Evolutionary conservation across 2,113 vertebrate species (phyloP), one percentile per base, ranked within the genome.

Genomic region (Collichthys lucidus): DNA sequence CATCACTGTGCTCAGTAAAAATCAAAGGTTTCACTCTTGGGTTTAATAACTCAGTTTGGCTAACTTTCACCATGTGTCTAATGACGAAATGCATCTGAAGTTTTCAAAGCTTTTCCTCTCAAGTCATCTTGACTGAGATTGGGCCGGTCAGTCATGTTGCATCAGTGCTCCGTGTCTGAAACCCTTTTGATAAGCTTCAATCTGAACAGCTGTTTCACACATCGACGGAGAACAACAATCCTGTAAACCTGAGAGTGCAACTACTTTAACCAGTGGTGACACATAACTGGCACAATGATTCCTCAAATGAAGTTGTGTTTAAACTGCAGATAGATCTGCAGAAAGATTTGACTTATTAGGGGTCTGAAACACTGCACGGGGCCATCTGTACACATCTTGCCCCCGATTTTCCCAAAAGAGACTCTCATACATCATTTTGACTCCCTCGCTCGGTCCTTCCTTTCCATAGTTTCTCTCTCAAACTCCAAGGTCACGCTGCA

Each of bases 401-500:
- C 56, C 66, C 11, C 14, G 4, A 1, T 65, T 63, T 71, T 77
- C 44, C 77, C 63, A 63, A 19, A 64, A 64, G 55, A 80, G 83
- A 72, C 71, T 77, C 73, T 77, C 77, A 35, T n/a, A 26, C 49
- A 83, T 87, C 61, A 42, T 73, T 44, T 29, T 14, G 69, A 77
- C 61, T 62, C 46, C 49, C 57, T 73, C 2, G 1, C 49, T 62
- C 22, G 4, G 11, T 55, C 26, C 42, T 66, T 65, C 15, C 15
- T 24, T 24, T 70, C 60, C 56, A 22, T 52, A 50, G 40, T 42
- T n/a, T 52, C 40, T 56, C 29, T 17, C 20, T 52, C 59, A 9
- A 15, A 26, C 57, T 74, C 72, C 89, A 93, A 91, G 88, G 90
- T 93, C 91, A 83, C 52, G 5, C 84, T 66, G 66, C 44, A 67